Evolutionary conservation across 2,888 invertebrate genomes (phyloP).

Genomic region (Nasonovia ribisnigri): DNA sequence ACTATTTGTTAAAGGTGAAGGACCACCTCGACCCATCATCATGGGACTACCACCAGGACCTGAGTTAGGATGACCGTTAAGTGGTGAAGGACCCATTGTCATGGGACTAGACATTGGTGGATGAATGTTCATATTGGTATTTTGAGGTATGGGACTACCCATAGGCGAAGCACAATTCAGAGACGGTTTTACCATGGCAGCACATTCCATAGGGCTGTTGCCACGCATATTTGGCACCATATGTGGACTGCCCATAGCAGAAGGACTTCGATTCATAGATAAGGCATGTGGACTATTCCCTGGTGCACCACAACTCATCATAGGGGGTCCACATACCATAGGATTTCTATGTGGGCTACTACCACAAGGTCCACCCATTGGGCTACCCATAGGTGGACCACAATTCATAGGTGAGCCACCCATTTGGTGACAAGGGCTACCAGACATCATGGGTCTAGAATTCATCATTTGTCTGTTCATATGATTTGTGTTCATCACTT

Average conservation of each 20-base stretch:
- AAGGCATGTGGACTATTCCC: slow-evolving; percentile 72
- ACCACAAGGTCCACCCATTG: slow-evolving; percentile 70
- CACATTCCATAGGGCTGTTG: slow-evolving; percentile 71
- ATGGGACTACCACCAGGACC: slow-evolving; percentile 61
- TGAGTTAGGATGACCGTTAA: slow-evolving; percentile 70
- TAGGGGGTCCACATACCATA: slow-evolving; percentile 73
- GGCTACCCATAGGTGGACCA: slow-evolving; percentile 77
- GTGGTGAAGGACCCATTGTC: slow-evolving; percentile 70
- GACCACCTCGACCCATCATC: slow-evolving; percentile 69
- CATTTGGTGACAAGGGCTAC: slow-evolving; percentile 74
- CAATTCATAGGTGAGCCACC: slow-evolving; percentile 74
- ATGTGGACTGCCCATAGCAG: slow-evolving; percentile 68
- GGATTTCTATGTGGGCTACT: slow-evolving; percentile 68
- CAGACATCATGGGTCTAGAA: slow-evolving; percentile 70
- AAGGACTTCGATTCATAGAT: slow-evolving; percentile 68
- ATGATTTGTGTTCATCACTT: slow-evolving; percentile 70
- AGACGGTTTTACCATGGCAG: slow-evolving; percentile 63
- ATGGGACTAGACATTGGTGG: slow-evolving; percentile 76
- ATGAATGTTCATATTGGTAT: slow-evolving; percentile 72
- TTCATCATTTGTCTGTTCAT: slow-evolving; percentile 70
- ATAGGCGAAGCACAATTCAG: slow-evolving; percentile 75
- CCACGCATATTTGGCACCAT: slow-evolving; percentile 69
- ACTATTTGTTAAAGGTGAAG: slow-evolving; percentile 68
- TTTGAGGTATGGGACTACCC: slow-evolving; percentile 79
- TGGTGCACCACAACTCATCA: slow-evolving; percentile 76